Base-by-base conservation (phyloP, 1,140 invertebrate genomes). In the Platyscapa corneri region DNA sequence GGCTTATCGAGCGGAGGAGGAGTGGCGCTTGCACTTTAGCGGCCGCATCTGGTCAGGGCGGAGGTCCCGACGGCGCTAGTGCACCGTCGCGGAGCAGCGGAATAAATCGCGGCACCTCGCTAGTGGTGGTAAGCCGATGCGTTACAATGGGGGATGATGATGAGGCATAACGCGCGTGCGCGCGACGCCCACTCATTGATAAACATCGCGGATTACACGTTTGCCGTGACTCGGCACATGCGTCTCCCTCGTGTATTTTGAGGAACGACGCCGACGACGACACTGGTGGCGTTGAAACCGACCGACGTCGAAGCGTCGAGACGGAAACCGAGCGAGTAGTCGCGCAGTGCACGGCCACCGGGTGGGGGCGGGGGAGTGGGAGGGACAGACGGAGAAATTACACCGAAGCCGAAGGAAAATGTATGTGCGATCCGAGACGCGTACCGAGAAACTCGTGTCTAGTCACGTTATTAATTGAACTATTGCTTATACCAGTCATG, bases 161-260 rank as follows among this genome's bases (percentile, higher is more conserved):
- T 42, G 30, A 37, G 30, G 76, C 8, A 14, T n/a, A 78, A 78
- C 1, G n/a, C 37, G 49, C 30, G 34, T 49, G 10, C 20, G 30
- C 65, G 30, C 30, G 14, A 46, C 42, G 79, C 39, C 39, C 65
- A 37, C 42, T 75, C 79, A 72, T 72, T 81, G 79, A 81, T 81
- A 81, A 81, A 81, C 64, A 81, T 81, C 46, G 79, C 18, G 79
- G 30, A 53, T 81, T 82, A 85, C 70, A 87, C 86, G 82, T 87
- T 88, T 86, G 88, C 87, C 89, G 87, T 87, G 72, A 78, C 67
- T 74, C 79, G 82, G 37, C 65, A 23, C 23, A 20, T 7, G 30
- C 18, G 39, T 49, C 3, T 30, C n/a, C n/a, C 20, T 60, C 18
- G 34, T 75, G 23, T 60, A 16, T 34, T 53, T 18, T 2, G 7